phyloP scores from a whole-genome alignment of 2,797 vertebrate genomes.

The Australoheros facetus region DNA sequence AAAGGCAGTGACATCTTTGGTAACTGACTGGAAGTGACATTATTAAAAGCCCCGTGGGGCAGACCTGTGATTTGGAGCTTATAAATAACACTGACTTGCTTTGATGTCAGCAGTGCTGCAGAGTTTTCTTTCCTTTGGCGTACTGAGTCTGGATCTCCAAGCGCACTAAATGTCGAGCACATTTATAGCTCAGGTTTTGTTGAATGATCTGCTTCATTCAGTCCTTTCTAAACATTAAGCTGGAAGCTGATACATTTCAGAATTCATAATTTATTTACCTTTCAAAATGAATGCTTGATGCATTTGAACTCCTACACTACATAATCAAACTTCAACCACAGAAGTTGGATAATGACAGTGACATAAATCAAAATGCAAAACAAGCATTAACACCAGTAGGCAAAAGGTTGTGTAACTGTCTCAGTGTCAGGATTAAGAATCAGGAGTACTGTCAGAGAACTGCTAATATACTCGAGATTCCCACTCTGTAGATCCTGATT shows the following conservation, averaged over 20 bases:
- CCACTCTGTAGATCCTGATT: no score
- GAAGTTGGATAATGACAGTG: no score
- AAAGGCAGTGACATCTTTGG: slow-evolving; percentile 28
- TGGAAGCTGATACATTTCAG: background rate
- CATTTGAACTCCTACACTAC: no score
- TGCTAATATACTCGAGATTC: no score
- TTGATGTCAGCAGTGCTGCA: slow-evolving; percentile 21
- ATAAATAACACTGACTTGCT: slow-evolving; percentile 46
- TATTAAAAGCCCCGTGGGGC: slow-evolving; percentile 49
- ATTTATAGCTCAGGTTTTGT: background rate
- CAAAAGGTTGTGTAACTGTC: no score
- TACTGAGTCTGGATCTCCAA: background rate
- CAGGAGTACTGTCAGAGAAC: no score
- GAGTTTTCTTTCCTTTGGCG: background rate
- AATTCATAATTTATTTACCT: background rate
- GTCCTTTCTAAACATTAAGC: background rate
- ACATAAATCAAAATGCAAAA: no score
- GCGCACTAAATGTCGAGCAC: background rate
- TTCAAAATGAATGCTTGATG: no score
- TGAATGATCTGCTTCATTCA: background rate
- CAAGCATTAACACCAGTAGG: no score
- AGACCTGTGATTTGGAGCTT: slow-evolving; percentile 45
- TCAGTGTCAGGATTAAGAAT: no score
- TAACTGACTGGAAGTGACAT: slow-evolving; percentile 49
- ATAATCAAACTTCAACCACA: no score